Percentiles rank a stretch among this genome's conserved stretches.
These are phyloP conservation scores for Chlamydotis undulata DNA, from an alignment of 2,113 vertebrate species.

Conservation along the genomic window DNA sequence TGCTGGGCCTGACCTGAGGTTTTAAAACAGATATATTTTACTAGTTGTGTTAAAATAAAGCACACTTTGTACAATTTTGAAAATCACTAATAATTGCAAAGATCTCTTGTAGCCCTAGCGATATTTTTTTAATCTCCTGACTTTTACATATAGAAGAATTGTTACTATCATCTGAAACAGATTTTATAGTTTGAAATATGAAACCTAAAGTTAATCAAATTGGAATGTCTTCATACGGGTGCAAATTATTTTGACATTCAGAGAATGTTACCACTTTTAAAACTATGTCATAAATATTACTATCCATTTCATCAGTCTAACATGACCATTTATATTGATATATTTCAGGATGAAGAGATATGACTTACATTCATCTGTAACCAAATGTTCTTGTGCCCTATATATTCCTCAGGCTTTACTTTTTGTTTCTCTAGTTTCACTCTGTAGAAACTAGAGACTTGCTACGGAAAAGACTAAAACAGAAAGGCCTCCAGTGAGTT, in stretches of 20 bases:
- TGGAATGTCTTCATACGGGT: neutral
- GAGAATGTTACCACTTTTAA: neutral
- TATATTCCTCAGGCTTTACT: neutral
- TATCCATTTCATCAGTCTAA: neutral
- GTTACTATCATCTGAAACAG: neutral
- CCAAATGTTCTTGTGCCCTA: neutral
- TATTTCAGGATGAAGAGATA: neutral
- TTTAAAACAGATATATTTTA: neutral
- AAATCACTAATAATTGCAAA: neutral
- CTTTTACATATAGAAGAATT: neutral
- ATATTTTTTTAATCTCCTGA: neutral
- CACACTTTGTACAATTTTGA: neutral
- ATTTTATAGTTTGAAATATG: neutral
- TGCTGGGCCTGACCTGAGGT: neutral
- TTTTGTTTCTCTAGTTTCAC: neutral
- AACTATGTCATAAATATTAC: neutral
- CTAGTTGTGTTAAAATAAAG: neutral
- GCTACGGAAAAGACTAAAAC: neutral
- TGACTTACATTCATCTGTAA: neutral
- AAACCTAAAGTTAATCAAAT: neutral
- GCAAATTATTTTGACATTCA: conserved; percentile 22
- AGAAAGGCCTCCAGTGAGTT: neutral
- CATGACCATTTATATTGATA: neutral
- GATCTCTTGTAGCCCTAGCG: neutral
- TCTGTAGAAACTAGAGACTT: neutral